Percentiles rank a stretch among this genome's conserved stretches.
phyloP scores from a whole-genome alignment of 2,113 vertebrate species.

The Urocynchramus pylzowi region DNA sequence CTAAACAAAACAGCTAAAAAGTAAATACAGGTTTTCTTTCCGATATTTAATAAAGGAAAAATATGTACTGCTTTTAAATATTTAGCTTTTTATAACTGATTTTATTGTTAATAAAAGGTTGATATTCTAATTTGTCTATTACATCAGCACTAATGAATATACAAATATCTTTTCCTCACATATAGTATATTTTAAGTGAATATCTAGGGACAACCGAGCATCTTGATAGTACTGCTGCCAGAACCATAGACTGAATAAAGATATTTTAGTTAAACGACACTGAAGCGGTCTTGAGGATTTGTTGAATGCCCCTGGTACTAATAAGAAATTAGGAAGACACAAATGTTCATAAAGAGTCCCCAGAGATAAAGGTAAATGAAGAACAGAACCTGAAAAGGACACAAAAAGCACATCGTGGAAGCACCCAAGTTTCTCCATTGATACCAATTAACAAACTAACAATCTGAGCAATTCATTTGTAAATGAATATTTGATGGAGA shows the following conservation, averaged over 20 bases:
- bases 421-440: fast-evolving
- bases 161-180: background rate
- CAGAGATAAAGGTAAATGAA: background rate
- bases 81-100: background rate
- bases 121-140: background rate
- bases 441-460: background rate
- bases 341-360: background rate
- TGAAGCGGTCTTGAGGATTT: background rate
- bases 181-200: background rate
- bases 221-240: background rate
- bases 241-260: background rate
- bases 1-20: background rate
- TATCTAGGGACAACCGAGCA: background rate
- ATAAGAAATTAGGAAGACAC: background rate
- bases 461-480: background rate
- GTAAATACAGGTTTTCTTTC: background rate
- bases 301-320: background rate
- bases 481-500: background rate
- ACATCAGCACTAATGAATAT: background rate
- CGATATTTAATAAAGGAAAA: slow-evolving; percentile 15
- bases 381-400: background rate
- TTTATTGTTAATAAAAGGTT: background rate
- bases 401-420: background rate
- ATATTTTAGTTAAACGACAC: background rate
- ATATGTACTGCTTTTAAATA: background rate